Evolutionary conservation across 2,888 invertebrate species (phyloP), one percentile per base, ranked within the genome.

Genomic region (Stenolophus ochropezus): DNA sequence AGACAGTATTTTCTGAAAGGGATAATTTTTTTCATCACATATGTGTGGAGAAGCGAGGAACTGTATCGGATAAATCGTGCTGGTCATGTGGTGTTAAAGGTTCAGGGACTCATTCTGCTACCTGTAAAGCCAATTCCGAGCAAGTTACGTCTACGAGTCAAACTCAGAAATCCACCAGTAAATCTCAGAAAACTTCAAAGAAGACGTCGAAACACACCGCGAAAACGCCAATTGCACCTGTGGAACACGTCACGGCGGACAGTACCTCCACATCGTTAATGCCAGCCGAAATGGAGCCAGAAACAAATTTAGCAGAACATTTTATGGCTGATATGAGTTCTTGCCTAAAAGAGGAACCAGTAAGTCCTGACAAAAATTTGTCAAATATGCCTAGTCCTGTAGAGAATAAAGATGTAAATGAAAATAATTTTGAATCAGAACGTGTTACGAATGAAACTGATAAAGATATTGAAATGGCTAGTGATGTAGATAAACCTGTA

Each of bases 11-110:
- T 88, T 92, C 92, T 84, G 94, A 94, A 86, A 92, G 93, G 85
- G 94, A 95, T 87, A 93, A 94, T 87, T 96, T 95, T 89, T 93
- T 93, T 84, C 92, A 93, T 86, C 96, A 96, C 87, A 92, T 92
- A 86, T 96, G 96, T 86, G 85, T 85, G 82, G 86, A 56, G 86
- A 84, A 83, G 73, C 83, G 73, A 77, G 76, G 83, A 1, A 25
- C 51, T 61, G 3, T 20, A 23, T 51, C 71, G 27, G 81, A 81
- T 23, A 81, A 75, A 8, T 11, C 73, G 56, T 80, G 80, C 47
- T 58, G 73, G 80, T 80, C 80, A 58, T 80, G 80, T 14, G 80
- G 80, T 58, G 56, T 74, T 33, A 80, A 73, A 80, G 80, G 80
- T 16, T 53, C 81, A 18, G 58, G 14, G 16, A 21, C 81, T 20